Conservation (phyloP, 2,888 invertebrate genomes). For the Drosophila algonquin region DNA sequence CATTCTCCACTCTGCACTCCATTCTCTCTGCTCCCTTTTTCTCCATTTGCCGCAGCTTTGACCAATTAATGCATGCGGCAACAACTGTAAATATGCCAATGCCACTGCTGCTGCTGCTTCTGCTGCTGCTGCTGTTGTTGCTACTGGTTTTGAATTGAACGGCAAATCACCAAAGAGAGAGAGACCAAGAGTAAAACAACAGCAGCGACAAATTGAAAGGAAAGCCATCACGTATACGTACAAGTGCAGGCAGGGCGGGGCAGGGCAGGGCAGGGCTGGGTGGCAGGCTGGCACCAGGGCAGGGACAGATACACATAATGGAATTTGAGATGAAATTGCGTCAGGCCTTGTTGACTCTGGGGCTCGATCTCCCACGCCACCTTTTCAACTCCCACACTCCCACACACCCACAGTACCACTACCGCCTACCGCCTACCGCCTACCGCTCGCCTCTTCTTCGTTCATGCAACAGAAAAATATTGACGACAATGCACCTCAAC, state of each 20-base stretch:
- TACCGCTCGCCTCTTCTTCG: too few relatives aligned
- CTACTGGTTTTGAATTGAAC: not conserved
- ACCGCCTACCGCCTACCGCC: too few relatives aligned
- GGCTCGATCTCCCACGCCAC: too few relatives aligned
- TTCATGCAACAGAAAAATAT: too few relatives aligned
- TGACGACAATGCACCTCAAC: too few relatives aligned
- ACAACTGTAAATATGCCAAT: not conserved
- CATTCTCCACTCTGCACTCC: not conserved
- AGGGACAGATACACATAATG: not conserved
- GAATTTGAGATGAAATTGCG: not conserved
- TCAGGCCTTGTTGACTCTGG: not conserved
- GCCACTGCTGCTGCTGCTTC: not conserved
- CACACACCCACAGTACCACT: too few relatives aligned
- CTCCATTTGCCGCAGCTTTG: not conserved
- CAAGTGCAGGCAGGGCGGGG: not conserved
- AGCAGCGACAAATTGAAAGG: constrained; percentile 2
- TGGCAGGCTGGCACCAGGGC: not conserved
- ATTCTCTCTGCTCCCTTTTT: not conserved
- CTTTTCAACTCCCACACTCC: too few relatives aligned
- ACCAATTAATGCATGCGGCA: not conserved
- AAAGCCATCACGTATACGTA: not conserved
- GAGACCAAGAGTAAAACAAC: not conserved
- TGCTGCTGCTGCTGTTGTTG: not conserved
- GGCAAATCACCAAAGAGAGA: not conserved
- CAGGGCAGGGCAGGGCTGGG: not conserved